Evolutionary conservation across 2,888 invertebrate genomes (phyloP), one percentile per base, ranked within the genome.

Genomic region (Scelioninae gen. 1): DNA sequence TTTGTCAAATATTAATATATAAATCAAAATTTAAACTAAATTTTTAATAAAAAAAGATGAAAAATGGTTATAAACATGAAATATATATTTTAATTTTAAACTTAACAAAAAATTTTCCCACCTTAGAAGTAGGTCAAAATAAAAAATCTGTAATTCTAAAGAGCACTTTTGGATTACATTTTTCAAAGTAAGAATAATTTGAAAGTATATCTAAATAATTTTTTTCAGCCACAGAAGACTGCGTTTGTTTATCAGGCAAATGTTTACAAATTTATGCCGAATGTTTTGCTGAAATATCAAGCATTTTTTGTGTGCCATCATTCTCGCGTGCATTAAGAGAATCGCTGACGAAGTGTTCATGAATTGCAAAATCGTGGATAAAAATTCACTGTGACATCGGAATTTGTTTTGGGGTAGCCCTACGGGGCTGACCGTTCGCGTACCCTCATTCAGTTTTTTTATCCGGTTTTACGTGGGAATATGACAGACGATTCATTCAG

Each of bases 321-420:
- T 29, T 32, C 55, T 56, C 32, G 43, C 68, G 32, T 68, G 34
- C 56, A 45, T 68, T 68, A 56, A 56, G 16, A 45, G 38, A 68
- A 68, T 68, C 16, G 68, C 56, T 68, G 56, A 68, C 68, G 68
- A 56, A 68, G 16, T 47, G 68, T 69, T 69, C 69, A 69, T 69
- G 69, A 69, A 69, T 69, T 69, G 69, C 69, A 69, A 69, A 69
- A 69, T 69, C 47, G 69, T 47, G 13, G 38, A 56, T 69, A 49
- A 45, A 69, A 58, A 69, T 69, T 56, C 69, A 34, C 47, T 38
- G 69, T 32, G 68, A 68, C 68, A 68, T 47, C 69, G 69, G 34
- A 69, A 69, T 58, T 58, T 69, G 32, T 69, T 69, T 69, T 63
- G 51, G 47, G 32, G 45, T 49, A 16, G n/a, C 34, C 29, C 51